Base-by-base conservation (phyloP, 2,113 vertebrate genomes). In the Toxostoma redivivum region DNA sequence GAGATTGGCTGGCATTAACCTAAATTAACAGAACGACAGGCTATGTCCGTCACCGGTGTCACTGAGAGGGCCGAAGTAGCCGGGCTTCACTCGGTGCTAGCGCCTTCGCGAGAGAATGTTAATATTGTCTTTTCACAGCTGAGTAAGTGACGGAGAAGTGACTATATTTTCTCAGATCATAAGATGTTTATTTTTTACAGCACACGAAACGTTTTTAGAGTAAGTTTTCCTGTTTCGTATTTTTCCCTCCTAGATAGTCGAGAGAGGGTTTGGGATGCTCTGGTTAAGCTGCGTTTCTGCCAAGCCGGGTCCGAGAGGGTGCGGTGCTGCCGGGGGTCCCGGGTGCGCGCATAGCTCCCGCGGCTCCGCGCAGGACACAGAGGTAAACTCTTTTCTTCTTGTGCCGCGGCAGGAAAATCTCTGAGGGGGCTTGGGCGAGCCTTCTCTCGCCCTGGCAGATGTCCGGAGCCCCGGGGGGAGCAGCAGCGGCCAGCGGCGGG, bases 71-170 rank as follows among this genome's bases (percentile, higher is more conserved):
- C 33, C 45, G 87, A 18, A 11, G 8, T 2, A 40, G 37, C 47
- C 4, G 4, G 1, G 20, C 17, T 35, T 5, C 58, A 0, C 19
- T 21, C 50, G 1, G 20, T 9, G 4, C 62, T 24, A 1, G 35
- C 12, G 56, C 37, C 1, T 6, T 61, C 6, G 10, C 28, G 1
- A 11, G 8, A 11, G 12, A 44, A 53, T 2, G 38, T 11, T 5
- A 10, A 6, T 73, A 23, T 74, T 72, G 94, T 56, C 53, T 79
- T 82, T 76, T n/a, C 71, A 2, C 58, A 9, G 50, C 7, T 25
- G 15, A 82, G 30, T 12, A 69, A 80, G 64, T 40, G 89, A 31
- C 5, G 20, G 50, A 17, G 31, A 67, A 87, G 42, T 13, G 22
- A 28, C 47, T 73, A 38, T 44, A 66, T 65, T 81, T 65, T 31